Percentiles rank a stretch among this genome's conserved stretches.
phyloP scores from a whole-genome alignment of 2,797 vertebrate species.

The Micrastur ruficollis region DNA sequence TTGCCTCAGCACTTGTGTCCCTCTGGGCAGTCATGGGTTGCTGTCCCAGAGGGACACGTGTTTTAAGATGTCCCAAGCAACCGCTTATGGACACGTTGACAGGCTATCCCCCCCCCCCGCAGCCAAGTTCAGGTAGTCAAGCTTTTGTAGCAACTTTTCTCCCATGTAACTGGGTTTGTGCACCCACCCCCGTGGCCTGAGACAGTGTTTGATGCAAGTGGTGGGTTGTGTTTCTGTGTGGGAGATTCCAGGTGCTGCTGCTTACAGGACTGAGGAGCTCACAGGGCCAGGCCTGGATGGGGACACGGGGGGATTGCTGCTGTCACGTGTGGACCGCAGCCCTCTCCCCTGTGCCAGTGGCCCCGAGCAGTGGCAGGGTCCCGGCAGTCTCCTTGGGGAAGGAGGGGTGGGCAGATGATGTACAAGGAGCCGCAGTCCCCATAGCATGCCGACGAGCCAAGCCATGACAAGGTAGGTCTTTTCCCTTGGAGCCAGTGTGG shows the following conservation, averaged over 20 bases:
- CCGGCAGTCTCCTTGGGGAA: background rate
- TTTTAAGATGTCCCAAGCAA: background rate
- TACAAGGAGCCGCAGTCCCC: background rate
- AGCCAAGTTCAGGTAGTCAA: background rate
- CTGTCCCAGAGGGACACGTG: background rate
- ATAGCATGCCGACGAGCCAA: background rate
- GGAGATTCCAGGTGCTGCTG: background rate
- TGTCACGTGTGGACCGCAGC: background rate
- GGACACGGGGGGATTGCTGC: too few relatives aligned
- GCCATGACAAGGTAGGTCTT: background rate
- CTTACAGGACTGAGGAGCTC: background rate
- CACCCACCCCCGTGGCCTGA: background rate
- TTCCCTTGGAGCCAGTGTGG: background rate
- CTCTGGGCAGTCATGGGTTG: background rate
- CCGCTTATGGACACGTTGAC: accelerated
- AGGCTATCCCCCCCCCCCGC: background rate
- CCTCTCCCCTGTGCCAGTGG: background rate
- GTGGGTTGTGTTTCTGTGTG: background rate
- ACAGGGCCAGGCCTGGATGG: background rate
- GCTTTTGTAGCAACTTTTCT: background rate
- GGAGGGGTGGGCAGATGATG: background rate
- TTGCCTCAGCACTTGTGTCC: background rate
- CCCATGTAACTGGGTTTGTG: background rate
- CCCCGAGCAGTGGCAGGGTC: background rate
- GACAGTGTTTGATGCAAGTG: background rate